Conservation (phyloP, 2,113 vertebrate species). For the Corapipo altera region DNA sequence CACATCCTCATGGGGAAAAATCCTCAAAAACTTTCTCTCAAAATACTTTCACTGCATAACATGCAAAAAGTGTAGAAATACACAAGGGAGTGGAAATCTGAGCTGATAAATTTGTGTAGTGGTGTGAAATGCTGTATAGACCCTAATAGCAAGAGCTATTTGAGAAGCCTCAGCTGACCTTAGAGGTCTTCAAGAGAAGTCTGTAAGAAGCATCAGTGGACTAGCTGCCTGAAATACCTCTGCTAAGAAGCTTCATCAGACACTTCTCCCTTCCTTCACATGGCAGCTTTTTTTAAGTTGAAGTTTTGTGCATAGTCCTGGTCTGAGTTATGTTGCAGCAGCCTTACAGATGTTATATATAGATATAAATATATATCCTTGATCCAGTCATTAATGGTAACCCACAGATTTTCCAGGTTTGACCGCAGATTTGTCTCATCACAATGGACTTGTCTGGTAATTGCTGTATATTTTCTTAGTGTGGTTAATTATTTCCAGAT, state of each 20-base stretch:
- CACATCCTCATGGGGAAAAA: neutral
- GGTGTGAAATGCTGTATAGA: neutral
- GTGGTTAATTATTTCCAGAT: neutral
- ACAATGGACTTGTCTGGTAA: accelerated
- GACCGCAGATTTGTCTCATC: neutral
- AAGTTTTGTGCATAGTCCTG: neutral
- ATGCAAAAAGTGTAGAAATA: neutral
- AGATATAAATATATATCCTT: neutral
- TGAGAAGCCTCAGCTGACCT: neutral
- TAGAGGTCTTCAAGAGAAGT: neutral
- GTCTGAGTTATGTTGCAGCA: neutral
- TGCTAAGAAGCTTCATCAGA: neutral
- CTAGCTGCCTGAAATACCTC: neutral
- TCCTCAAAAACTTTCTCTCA: accelerated
- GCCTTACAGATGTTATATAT: neutral
- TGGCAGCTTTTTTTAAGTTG: neutral
- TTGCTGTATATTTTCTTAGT: neutral
- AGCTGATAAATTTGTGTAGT: neutral
- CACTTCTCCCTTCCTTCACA: neutral
- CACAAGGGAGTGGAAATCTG: neutral
- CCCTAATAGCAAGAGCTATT: neutral
- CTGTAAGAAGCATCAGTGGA: neutral
- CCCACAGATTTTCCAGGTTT: neutral
- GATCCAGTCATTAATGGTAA: neutral
- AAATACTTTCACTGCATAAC: neutral